These are phyloP conservation scores for Acleris sparsana DNA, from an alignment of 2,888 invertebrate genomes.

Conservation along the genomic window DNA sequence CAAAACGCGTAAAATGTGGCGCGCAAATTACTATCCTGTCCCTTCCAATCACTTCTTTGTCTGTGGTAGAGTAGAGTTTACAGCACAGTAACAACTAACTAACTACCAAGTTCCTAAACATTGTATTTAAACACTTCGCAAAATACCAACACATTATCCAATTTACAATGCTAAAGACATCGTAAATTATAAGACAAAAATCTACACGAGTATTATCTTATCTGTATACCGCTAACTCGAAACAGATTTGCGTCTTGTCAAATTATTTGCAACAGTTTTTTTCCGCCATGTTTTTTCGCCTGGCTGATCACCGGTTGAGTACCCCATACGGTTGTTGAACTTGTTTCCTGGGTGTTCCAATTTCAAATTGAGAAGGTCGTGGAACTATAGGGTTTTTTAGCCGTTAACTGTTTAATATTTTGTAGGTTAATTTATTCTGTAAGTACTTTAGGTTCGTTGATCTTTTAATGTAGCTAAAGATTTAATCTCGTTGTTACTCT, in stretches of 20 bases:
- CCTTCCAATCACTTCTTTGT: neutral
- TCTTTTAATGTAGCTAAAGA: neutral
- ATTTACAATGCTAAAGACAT: slow-evolving; percentile 46
- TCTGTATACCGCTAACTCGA: slow-evolving; percentile 32
- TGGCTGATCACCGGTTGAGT: slow-evolving; percentile 50
- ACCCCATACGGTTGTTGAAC: slow-evolving; percentile 44
- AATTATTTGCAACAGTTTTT: slow-evolving; percentile 48
- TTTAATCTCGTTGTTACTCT: neutral
- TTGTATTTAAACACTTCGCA: slow-evolving; percentile 12
- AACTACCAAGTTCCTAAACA: slow-evolving; percentile 5
- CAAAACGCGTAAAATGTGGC: neutral
- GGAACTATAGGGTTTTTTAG: slow-evolving; percentile 32
- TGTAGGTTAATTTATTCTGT: neutral
- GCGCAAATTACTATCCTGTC: neutral
- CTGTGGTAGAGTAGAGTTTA: neutral
- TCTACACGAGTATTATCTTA: slow-evolving; percentile 26
- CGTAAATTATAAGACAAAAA: slow-evolving; percentile 24
- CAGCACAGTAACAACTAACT: neutral
- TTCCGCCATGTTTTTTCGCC: slow-evolving; percentile 49
- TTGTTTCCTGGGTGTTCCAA: slow-evolving; percentile 41
- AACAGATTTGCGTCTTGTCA: slow-evolving; percentile 39
- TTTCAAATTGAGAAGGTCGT: slow-evolving; percentile 42
- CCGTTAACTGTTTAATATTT: slow-evolving; percentile 12
- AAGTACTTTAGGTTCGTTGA: slow-evolving; percentile 15
- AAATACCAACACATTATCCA: slow-evolving; percentile 52